Evolutionary conservation across 2,888 invertebrate species (phyloP), one percentile per base, ranked within the genome.

Genomic region (Mantis religiosa): DNA sequence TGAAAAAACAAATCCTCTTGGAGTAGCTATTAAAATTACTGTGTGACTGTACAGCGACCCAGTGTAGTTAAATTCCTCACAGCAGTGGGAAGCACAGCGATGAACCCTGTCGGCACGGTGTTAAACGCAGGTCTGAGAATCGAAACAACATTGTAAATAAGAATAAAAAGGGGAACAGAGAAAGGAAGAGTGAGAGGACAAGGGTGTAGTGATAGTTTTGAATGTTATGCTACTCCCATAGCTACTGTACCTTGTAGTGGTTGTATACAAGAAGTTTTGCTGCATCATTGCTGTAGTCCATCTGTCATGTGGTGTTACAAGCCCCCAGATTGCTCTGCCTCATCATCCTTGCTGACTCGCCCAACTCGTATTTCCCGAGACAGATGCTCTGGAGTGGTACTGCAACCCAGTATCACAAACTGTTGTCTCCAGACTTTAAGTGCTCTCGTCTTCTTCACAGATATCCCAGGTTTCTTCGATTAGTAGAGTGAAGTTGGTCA

Each of bases 201-300:
- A 71, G 54, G 54, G 54, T 71, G 54, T 71, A 71, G 54, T 71
- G 54, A 71, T 71, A 71, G 54, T 71, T 71, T 71, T 71, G 54
- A 71, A 71, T 71, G 54, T 71, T 71, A 71, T 28, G 54, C 71
- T 86, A 47, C 85, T 85, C 28, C 27, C 71, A 71, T 71, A 28
- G 28, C 71, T 86, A 28, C 71, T 25, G 28, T 81, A 86, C 54
- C 54, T 71, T 71, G 54, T 71, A 71, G 54, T 71, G 54, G 54
- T 71, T 71, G 54, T 71, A 71, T 71, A 71, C 54, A 71, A 71
- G 20, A 1, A 71, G 54, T 71, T 86, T 30, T 86, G 86, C 86
- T 86, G 86, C 81, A 86, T 86, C 86, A 86, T 86, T 86, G 71
- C 30, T 71, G 30, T 28, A 86, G 86, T 86, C 86, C 86, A 86